Evolutionary conservation across 1,140 invertebrate genomes (phyloP), one percentile per base, ranked within the genome.

Genomic region (Philotrypesis tridentata): DNA sequence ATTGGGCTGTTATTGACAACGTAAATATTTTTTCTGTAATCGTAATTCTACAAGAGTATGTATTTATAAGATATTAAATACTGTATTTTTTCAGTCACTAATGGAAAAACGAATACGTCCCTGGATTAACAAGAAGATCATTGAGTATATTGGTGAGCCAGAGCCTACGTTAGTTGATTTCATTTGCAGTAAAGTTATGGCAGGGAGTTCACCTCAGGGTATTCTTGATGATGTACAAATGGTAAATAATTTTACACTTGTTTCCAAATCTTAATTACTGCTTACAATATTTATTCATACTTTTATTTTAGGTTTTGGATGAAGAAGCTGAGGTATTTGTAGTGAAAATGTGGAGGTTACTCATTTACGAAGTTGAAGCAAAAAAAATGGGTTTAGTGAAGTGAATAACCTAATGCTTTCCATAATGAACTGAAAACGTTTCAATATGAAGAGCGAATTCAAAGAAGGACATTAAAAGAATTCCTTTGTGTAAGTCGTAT

Each of bases 241-340:
- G 98, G 98, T 99, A 93, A 92, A 91, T 90, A 77, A 63, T 27
- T 25, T 60, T 21, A 74, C 27, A 37, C 0, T 67, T 29, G 31
- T 25, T 72, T 60, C 23, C 12, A 5, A 43, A 1, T 21, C 5
- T 37, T 3, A 25, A 33, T 40, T 55, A 48, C 72, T 78, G 1
- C 23, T 33, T 33, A 21, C 29, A 9, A 29, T n/a, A 67, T 33
- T 72, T 67, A 67, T 17, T 7, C n/a, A 37, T 27, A 21, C 11
- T 29, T 43, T 67, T 76, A 61, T 61, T 84, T 8, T 89, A 98
- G 98, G 97, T 99, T 85, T 93, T 99, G 85, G 99, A 99, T 91
- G 98, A 99, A 91, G 99, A 99, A 93, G 98, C 99, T 9, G 98
- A 99, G 94, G 97, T 99, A 74, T 99, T 99, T 94, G 98, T 99